These are phyloP conservation scores for Drepanosiphum platanoidis DNA, from an alignment of 2,888 invertebrate species.

Conservation along the genomic window DNA sequence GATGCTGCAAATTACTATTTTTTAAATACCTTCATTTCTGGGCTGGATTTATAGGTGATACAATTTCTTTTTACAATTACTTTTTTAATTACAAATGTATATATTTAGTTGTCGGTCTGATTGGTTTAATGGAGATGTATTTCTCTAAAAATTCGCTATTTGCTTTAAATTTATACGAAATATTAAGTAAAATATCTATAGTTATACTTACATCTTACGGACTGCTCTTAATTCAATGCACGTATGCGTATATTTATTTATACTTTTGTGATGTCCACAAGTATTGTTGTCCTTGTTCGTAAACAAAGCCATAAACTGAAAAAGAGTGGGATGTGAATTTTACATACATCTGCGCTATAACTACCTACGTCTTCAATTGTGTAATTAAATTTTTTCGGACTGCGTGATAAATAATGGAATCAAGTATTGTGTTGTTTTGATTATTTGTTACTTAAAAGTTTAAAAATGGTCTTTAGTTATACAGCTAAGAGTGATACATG, in stretches of 20 bases:
- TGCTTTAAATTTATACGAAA: too few relatives aligned
- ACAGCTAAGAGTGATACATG: slow-evolving; percentile 39
- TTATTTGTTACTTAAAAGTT: too few relatives aligned
- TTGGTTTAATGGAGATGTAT: too few relatives aligned
- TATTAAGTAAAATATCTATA: not conserved
- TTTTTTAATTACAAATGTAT: too few relatives aligned
- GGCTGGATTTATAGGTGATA: too few relatives aligned
- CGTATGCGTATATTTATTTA: slow-evolving; percentile 10
- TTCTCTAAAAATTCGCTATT: too few relatives aligned
- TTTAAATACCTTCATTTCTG: too few relatives aligned
- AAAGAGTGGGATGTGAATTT: slow-evolving; percentile 23
- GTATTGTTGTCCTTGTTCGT: slow-evolving; percentile 45
- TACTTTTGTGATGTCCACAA: slow-evolving; percentile 40
- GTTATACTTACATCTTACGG: too few relatives aligned
- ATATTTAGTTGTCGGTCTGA: too few relatives aligned
- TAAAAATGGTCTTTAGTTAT: slow-evolving; percentile 53
- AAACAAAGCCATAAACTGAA: slow-evolving; percentile 33
- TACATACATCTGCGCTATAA: not conserved
- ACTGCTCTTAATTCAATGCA: slow-evolving; percentile 15
- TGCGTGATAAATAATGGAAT: not conserved
- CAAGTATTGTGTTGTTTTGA: not conserved
- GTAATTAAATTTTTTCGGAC: slow-evolving; percentile 19
- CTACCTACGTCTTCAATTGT: slow-evolving; percentile 13
- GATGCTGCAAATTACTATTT: too few relatives aligned
- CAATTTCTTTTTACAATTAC: too few relatives aligned